phyloP scores from a whole-genome alignment of 2,888 invertebrate species.

The Lasioglossum zephyrum region DNA sequence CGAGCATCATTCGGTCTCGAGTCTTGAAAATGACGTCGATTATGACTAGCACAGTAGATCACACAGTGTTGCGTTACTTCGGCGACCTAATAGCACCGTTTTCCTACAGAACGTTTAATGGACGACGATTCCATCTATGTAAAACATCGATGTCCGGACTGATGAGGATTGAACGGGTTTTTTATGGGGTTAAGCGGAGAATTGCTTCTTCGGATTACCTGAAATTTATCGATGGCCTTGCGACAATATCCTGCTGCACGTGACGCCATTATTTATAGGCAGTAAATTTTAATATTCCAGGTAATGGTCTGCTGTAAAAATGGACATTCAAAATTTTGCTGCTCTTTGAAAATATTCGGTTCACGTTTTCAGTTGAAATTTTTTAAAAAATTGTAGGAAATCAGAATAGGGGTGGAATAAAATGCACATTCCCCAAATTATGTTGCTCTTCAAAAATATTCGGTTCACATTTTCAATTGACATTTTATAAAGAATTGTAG shows the following conservation, averaged over 20 bases:
- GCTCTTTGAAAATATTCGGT: too few species aligned
- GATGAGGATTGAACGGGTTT: conserved; percentile 52
- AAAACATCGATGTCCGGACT: neutral
- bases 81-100: neutral
- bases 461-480: too few species aligned
- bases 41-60: neutral
- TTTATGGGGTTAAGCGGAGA: conserved; percentile 49
- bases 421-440: too few species aligned
- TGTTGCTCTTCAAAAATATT: too few species aligned
- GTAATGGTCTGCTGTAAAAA: neutral
- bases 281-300: conserved; percentile 12
- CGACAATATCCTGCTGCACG: conserved; percentile 12
- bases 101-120: neutral
- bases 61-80: neutral
- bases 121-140: conserved; percentile 15
- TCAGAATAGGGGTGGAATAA: too few species aligned
- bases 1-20: neutral
- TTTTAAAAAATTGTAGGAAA: too few species aligned
- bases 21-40: neutral
- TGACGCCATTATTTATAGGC: conserved; percentile 20
- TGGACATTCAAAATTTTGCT: too few species aligned
- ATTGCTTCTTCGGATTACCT: conserved; percentile 31
- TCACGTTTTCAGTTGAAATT: too few species aligned
- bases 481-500: too few species aligned
- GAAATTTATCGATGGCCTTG: conserved; percentile 51